These are phyloP conservation scores for Lasioglossum pauxillum DNA, from an alignment of 2,888 invertebrate species.

Conservation along the genomic window DNA sequence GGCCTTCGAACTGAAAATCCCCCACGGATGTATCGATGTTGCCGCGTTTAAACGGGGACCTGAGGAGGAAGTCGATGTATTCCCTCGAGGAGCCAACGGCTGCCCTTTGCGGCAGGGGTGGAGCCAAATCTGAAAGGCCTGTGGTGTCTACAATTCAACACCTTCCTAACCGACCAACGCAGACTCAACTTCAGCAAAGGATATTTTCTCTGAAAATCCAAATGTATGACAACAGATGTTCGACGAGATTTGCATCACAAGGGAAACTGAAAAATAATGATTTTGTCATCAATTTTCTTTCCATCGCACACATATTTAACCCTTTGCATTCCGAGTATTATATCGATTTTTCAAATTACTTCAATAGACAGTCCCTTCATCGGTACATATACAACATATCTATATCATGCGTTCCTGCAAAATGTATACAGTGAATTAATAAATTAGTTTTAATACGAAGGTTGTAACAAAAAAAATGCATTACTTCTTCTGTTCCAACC, in stretches of 20 bases:
- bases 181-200: background rate
- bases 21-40: conserved; percentile 71
- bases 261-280: background rate
- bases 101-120: conserved; percentile 19
- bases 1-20: conserved; percentile 66
- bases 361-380: too few species aligned
- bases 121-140: conserved; percentile 24
- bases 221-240: background rate
- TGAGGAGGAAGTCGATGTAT: conserved; percentile 62
- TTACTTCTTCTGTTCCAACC: too few species aligned
- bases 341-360: background rate
- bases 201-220: background rate
- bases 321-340: background rate
- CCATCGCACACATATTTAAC: background rate
- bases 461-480: too few species aligned
- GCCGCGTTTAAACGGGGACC: conserved; percentile 57
- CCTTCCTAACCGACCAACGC: background rate
- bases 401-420: background rate
- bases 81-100: conserved; percentile 55
- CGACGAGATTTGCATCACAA: background rate
- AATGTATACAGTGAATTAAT: too few species aligned
- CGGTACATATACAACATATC: background rate
- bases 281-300: background rate
- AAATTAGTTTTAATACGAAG: too few species aligned
- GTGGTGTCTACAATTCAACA: background rate